Base-by-base conservation (phyloP, 2,888 invertebrate species). In the Megaustenia siamemsis region DNA sequence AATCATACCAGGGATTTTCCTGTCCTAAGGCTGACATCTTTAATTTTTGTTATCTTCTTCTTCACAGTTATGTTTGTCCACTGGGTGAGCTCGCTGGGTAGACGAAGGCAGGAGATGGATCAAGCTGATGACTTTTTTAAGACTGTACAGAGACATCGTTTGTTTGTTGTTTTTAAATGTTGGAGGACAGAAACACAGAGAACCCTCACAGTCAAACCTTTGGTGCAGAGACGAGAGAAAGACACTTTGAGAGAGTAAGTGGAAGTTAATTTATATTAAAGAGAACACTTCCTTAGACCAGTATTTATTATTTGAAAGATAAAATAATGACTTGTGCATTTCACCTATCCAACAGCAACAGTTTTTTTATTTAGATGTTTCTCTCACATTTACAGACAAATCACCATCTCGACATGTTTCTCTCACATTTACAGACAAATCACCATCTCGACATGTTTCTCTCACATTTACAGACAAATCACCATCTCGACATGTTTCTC, bases 121-220 rank as follows among this genome's bases (percentile, higher is more conserved):
- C 89, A 89, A 76, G 91, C 90, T 10, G 86, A 86, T 12, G 88
- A 88, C 40, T 84, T 89, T 24, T 79, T 90, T n/a, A 76, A 82
- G 21, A 84, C 87, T 5, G 85, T 92, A n/a, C 86, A 91, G 71
- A 85, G 38, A 5, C 88, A 90, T 4, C 84, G 88, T 43, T 81
- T 92, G 32, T 84, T 86, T 63, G 79, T 81, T n/a, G 71, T 83
- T 28, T 92, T 90, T 86, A 82, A 86, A 3, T 86, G 82, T 40
- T 92, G 92, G 92, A 84, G 83, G 53, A 63, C 49, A 4, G 89
- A 87, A 38, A 89, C 89, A 0, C 86, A 87, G 28, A 89, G 89
- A 68, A 75, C 86, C 32, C 83, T 91, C 8, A 87, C 73, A 21
- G 89, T 92, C 43, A 90, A 89, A 87, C 92, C 92, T 5, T 86